Percentiles rank a stretch among this genome's conserved stretches.
Evolutionary conservation across 2,113 vertebrate species (phyloP).

Genomic region (Antigone vipio): DNA sequence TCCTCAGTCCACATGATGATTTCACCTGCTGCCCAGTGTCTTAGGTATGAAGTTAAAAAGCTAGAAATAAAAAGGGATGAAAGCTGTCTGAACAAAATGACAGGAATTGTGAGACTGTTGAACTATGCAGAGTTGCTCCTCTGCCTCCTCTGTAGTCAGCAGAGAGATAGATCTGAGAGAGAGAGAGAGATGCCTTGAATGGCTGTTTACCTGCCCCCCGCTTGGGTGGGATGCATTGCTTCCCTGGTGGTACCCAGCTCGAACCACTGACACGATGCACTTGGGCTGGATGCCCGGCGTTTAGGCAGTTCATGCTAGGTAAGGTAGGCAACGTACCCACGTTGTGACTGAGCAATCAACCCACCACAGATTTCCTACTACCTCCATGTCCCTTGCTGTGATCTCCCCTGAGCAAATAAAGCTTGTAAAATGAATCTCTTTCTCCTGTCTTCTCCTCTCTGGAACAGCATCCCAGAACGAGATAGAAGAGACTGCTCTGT

Average conservation of each 20-base stretch:
- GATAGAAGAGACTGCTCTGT: not conserved
- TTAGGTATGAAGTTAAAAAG: not conserved
- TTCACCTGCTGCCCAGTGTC: not conserved
- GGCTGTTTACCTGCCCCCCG: no score
- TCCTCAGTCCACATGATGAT: not conserved
- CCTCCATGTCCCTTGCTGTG: not conserved
- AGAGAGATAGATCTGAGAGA: not conserved
- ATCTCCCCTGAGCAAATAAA: not conserved
- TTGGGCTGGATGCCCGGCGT: not conserved
- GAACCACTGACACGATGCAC: accelerated
- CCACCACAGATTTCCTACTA: not conserved
- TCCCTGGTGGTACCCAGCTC: not conserved
- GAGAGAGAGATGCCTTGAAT: accelerated
- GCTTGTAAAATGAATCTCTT: accelerated
- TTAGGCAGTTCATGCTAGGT: accelerated
- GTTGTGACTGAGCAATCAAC: not conserved
- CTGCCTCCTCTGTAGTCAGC: not conserved
- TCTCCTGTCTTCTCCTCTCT: not conserved
- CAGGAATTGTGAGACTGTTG: not conserved
- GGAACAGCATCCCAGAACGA: accelerated
- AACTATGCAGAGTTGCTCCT: constrained; percentile 22
- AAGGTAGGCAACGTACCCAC: accelerated
- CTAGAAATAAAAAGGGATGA: not conserved
- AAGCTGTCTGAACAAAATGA: not conserved
- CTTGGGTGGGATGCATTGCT: accelerated